A percentile compares a stretch with the other conserved stretches of the same genome.
Evolutionary conservation across 2,888 invertebrate genomes (phyloP).

Genomic region (Scaptomyza reducta): DNA sequence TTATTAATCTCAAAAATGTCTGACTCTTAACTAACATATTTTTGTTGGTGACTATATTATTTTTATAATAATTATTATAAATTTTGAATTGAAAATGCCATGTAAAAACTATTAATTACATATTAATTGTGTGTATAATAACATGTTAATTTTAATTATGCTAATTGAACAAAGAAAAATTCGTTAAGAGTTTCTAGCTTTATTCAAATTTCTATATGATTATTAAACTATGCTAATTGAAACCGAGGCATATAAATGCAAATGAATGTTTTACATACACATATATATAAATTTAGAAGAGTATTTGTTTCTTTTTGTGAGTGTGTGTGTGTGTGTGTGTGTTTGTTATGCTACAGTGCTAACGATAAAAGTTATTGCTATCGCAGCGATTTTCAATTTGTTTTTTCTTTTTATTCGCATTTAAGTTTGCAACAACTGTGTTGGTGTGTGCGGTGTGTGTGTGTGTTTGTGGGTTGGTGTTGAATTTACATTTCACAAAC

Average conservation of each 20-base stretch:
- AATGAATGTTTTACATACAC: slow-evolving; percentile 56
- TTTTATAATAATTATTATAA: no score
- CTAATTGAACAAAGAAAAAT: no score
- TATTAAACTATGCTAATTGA: slow-evolving; percentile 34
- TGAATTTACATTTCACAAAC: slow-evolving; percentile 74
- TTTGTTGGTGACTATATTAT: no score
- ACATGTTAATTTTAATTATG: no score
- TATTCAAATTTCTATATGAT: slow-evolving; percentile 1
- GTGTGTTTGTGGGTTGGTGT: slow-evolving; percentile 12
- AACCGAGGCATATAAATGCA: slow-evolving; percentile 53
- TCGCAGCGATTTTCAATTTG: slow-evolving; percentile 62
- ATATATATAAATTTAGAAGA: slow-evolving; percentile 52
- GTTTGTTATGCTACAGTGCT: slow-evolving; percentile 27
- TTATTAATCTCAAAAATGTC: no score
- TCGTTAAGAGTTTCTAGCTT: no score
- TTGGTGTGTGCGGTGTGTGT: slow-evolving; percentile 7
- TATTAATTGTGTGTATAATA: no score
- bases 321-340: no score
- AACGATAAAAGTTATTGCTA: slow-evolving; percentile 58
- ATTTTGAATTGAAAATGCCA: no score
- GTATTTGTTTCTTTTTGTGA: slow-evolving; percentile 8
- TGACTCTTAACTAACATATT: no score
- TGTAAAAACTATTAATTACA: no score
- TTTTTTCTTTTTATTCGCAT: slow-evolving; percentile 49
- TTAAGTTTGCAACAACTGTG: slow-evolving; percentile 39